Conservation (phyloP, 1,140 invertebrate genomes). For the Theocolax elegans region DNA sequence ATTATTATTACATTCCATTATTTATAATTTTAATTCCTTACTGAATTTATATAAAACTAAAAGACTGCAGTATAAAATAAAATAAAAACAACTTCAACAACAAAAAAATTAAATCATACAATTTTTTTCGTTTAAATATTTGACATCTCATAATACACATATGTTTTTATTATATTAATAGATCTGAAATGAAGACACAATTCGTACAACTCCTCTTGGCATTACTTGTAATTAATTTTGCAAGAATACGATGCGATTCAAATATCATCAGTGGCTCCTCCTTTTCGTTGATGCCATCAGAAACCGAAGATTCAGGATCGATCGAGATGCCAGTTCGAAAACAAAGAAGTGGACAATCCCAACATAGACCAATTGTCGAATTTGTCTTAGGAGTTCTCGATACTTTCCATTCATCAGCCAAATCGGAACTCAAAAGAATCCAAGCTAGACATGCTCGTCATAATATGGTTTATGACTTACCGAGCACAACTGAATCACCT, state of each 20-base stretch:
- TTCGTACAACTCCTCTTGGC: background rate
- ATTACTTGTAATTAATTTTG: background rate
- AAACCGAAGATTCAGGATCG: conserved; percentile 8
- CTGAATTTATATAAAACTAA: too few species aligned
- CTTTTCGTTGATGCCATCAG: background rate
- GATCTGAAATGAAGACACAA: background rate
- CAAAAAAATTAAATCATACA: too few species aligned
- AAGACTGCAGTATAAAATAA: too few species aligned
- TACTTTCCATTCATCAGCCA: conserved; percentile 44
- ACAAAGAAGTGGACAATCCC: conserved; percentile 5
- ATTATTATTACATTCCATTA: background rate
- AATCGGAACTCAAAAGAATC: conserved; percentile 40
- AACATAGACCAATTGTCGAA: conserved; percentile 46
- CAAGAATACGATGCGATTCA: background rate
- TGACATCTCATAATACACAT: too few species aligned
- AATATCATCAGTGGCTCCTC: too few species aligned
- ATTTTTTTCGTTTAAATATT: too few species aligned
- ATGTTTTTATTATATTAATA: too few species aligned
- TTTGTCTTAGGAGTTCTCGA: conserved; percentile 48
- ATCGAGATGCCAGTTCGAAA: conserved; percentile 27
- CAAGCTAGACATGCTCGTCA: conserved; percentile 13
- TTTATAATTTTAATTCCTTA: background rate
- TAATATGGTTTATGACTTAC: background rate
- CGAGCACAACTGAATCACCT: background rate
- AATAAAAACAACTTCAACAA: too few species aligned